These are phyloP conservation scores for Lordiphosa andalusiaca DNA, from an alignment of 2,888 invertebrate species.

Conservation along the genomic window DNA sequence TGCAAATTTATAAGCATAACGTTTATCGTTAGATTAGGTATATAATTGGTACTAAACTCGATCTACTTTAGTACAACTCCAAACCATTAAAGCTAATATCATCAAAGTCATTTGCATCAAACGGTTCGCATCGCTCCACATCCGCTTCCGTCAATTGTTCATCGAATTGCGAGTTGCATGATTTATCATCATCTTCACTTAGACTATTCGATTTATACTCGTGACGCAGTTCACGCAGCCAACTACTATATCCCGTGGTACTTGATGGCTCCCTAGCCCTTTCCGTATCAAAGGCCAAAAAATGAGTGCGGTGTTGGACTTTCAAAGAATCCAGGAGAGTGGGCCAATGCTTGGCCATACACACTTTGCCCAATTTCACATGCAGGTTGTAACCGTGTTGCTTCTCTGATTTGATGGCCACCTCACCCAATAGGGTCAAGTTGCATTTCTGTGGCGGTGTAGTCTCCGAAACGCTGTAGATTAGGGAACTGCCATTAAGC, in stretches of 20 bases:
- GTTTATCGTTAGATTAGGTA: too few relatives aligned
- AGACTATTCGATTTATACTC: not conserved
- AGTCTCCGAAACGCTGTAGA: conserved; percentile 25
- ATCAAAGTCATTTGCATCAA: too few relatives aligned
- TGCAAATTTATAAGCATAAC: too few relatives aligned
- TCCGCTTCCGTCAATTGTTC: not conserved
- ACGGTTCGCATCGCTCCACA: not conserved
- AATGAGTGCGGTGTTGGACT: conserved; percentile 38
- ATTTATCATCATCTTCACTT: not conserved
- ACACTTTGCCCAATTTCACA: conserved; percentile 45
- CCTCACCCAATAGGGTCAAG: conserved; percentile 43
- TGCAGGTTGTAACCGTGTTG: conserved; percentile 45
- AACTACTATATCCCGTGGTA: conserved; percentile 2
- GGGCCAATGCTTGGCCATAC: conserved; percentile 37
- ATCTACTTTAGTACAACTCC: too few relatives aligned
- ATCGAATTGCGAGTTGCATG: not conserved
- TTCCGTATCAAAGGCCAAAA: conserved; percentile 44
- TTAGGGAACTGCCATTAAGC: conserved; percentile 20
- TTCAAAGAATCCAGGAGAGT: conserved; percentile 34
- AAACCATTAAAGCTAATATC: too few relatives aligned
- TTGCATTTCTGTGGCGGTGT: conserved; percentile 45
- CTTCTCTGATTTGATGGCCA: conserved; percentile 33
- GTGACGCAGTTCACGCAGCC: conserved; percentile 24
- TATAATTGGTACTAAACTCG: too few relatives aligned
- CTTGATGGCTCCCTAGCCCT: conserved; percentile 3